These are phyloP conservation scores for Beaufortia kweichowensis DNA, from an alignment of 2,113 vertebrate genomes.

Conservation along the genomic window DNA sequence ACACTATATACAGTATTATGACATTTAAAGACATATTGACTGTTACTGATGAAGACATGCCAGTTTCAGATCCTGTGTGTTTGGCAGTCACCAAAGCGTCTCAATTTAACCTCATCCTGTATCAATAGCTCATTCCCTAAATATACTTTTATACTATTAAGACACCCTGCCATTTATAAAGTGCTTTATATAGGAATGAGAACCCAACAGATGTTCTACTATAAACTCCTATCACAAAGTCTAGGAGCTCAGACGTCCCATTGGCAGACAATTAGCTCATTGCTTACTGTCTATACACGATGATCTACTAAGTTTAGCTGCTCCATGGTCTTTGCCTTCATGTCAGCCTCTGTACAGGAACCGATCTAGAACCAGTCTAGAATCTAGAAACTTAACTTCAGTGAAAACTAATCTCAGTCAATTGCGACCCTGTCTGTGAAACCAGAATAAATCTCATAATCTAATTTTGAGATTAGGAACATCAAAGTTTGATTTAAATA, in stretches of 20 bases:
- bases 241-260: constrained; percentile 7
- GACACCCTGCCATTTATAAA: constrained; percentile 7
- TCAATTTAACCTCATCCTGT: constrained; percentile 21
- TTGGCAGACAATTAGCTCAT: neutral
- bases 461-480: too few species aligned
- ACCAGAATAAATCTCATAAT: too few species aligned
- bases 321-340: constrained; percentile 5
- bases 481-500: too few species aligned
- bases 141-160: constrained; percentile 15
- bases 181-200: neutral
- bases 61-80: constrained; percentile 10
- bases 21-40: neutral
- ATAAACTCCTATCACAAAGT: neutral
- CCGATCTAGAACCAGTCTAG: constrained; percentile 26
- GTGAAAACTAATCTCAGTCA: too few species aligned
- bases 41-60: neutral
- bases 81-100: neutral
- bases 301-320: constrained; percentile 4
- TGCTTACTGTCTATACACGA: constrained; percentile 9
- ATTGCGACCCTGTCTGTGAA: too few species aligned
- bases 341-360: neutral
- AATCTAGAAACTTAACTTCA: too few species aligned
- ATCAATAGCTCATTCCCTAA: constrained; percentile 30
- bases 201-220: neutral
- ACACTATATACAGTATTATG: neutral